A percentile compares a stretch with the other conserved stretches of the same genome.
Evolutionary conservation across 2,113 vertebrate species (phyloP).

Genomic region (Donacobius atricapilla): DNA sequence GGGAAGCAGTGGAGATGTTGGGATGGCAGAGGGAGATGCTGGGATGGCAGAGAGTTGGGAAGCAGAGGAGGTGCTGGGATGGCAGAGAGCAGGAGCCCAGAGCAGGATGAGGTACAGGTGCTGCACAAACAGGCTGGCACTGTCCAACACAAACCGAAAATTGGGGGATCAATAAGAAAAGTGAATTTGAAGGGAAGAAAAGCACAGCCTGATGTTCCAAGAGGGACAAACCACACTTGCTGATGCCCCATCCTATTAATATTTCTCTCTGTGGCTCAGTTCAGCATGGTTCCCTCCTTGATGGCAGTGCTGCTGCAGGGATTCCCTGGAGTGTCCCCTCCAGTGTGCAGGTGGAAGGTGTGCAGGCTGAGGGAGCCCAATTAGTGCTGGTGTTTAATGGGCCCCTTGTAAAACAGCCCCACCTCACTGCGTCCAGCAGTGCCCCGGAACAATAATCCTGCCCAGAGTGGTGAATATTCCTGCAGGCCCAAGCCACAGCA

Average conservation of each 20-base stretch:
- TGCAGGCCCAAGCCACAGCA: background rate
- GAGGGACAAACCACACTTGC: background rate
- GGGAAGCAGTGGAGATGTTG: background rate
- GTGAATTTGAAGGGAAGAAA: background rate
- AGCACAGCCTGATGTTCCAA: background rate
- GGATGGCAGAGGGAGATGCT: background rate
- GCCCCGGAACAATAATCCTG: too few species aligned
- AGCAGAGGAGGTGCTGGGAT: too few species aligned
- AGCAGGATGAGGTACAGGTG: background rate
- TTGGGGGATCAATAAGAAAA: background rate
- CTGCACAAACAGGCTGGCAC: background rate
- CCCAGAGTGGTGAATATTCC: too few species aligned
- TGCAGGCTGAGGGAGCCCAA: background rate
- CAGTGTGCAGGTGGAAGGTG: background rate
- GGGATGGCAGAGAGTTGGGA: too few species aligned
- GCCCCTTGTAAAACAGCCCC: background rate
- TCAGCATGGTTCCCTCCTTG: background rate
- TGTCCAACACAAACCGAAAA: background rate
- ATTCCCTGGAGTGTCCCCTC: background rate
- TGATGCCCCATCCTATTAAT: too few species aligned
- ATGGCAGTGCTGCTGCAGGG: background rate
- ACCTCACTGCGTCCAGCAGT: too few species aligned
- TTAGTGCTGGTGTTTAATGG: background rate
- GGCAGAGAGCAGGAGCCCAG: background rate
- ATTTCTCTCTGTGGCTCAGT: accelerated